Percentiles rank a stretch among this genome's conserved stretches.
phyloP scores from a whole-genome alignment of 1,140 invertebrate species.

The Tenebrio molitor region DNA sequence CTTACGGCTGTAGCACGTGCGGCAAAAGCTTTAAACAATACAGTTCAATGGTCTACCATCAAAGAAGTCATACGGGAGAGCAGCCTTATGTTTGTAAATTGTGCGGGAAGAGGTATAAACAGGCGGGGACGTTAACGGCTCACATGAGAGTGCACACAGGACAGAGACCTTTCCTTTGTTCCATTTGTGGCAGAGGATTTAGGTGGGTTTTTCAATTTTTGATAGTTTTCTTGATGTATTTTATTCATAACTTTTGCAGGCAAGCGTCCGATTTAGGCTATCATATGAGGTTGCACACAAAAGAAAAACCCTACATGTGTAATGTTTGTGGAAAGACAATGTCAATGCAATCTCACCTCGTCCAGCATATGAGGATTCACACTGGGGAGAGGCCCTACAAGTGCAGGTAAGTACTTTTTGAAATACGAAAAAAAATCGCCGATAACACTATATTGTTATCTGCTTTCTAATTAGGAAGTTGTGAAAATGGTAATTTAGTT shows the following conservation, averaged over 20 bases:
- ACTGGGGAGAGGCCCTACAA: conserved; percentile 74
- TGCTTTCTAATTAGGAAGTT: too few species aligned
- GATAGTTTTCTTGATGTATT: not conserved
- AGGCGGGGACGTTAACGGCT: conserved; percentile 54
- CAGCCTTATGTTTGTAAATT: conserved; percentile 73
- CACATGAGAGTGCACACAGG: conserved; percentile 64
- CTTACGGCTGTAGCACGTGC: conserved; percentile 70
- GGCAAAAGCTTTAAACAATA: conserved; percentile 57
- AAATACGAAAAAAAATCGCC: too few species aligned
- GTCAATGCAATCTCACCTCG: conserved; percentile 59
- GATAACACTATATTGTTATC: too few species aligned
- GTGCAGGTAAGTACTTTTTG: conserved; percentile 65
- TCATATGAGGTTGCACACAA: conserved; percentile 62
- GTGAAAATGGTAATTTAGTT: too few species aligned
- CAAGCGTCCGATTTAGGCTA: conserved; percentile 60
- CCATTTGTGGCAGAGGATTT: conserved; percentile 60
- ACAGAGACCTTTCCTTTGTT: conserved; percentile 57
- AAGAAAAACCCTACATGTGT: conserved; percentile 61
- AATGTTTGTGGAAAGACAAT: conserved; percentile 59
- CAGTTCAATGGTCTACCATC: conserved; percentile 78
- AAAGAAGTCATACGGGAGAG: conserved; percentile 76
- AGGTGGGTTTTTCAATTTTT: conserved; percentile 1
- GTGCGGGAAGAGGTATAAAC: conserved; percentile 75
- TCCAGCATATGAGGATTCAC: conserved; percentile 71
- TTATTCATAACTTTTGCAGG: conserved; percentile 49